Evolutionary conservation across 2,888 invertebrate species (phyloP), one percentile per base, ranked within the genome.

Genomic region (Scaptomyza tumidula): DNA sequence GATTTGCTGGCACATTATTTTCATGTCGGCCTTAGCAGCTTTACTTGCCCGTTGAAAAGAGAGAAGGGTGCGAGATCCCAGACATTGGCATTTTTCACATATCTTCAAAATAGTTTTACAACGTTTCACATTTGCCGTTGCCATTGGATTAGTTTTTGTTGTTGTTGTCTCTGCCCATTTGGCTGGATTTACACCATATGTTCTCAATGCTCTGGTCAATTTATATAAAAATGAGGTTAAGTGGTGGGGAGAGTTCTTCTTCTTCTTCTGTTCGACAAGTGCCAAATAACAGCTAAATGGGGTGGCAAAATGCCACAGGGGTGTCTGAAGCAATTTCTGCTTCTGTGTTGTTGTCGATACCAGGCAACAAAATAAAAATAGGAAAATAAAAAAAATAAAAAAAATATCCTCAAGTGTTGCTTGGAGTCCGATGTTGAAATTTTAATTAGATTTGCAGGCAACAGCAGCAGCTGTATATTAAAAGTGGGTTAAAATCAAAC

Each of bases 1-100:
- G 77, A 85, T 87, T 86, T 86, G 86, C 86, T 78, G 76, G 69
- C 82, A 78, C 87, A 86, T 84, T 86, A 86, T 86, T 85, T 83
- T 75, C 80, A 85, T 87, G 86, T 78, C 57, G 68, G 55, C 76
- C 64, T 60, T 65, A 55, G 65, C 44, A 58, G 62, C 55, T 52
- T 63, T 63, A 64, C 52, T 55, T 70, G 59, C 60, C 50, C 37
- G 44, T 58, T 14, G 39, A 33, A 48, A 29, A 7, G 7, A 0
- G 33, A n/a, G 13, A 6, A 6, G 43, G 3, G 44, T 24, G 24
- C 6, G 24, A 49, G 48, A 49, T 35, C 39, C 14, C 50, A 39
- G 66, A 54, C 72, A 45, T 57, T 66, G 59, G 60, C 68, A 69
- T 71, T 70, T 71, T 71, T 65, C 68, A 71, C 78, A 70, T 75